Conservation (phyloP, 2,113 vertebrate genomes). For the Colossoma macropomum region DNA sequence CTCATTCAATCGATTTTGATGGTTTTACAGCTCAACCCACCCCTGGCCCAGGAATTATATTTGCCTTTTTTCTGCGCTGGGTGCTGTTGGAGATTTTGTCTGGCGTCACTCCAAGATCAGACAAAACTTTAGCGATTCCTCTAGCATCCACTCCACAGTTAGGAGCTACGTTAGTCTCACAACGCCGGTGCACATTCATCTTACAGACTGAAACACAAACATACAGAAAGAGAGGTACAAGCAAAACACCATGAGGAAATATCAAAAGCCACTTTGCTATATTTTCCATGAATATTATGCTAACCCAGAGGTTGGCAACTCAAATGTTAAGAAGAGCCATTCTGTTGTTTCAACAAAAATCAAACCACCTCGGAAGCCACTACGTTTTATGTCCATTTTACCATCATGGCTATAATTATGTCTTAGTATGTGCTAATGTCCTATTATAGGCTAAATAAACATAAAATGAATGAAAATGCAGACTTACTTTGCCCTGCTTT, state of each 20-base stretch:
- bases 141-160: conserved; percentile 97
- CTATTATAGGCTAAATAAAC: no score
- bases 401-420: no score
- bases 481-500: no score
- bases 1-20: background rate
- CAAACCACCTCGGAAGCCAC: no score
- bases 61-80: conserved; percentile 95
- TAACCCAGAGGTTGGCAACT: no score
- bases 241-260: background rate
- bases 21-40: background rate
- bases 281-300: background rate
- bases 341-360: no score
- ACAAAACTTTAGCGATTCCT: conserved; percentile 95
- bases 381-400: no score
- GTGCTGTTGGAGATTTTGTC: conserved; percentile 97
- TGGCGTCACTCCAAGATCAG: conserved; percentile 96
- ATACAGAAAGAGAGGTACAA: background rate
- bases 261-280: background rate
- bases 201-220: conserved; percentile 86
- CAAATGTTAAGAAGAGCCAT: no score
- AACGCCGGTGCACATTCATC: conserved; percentile 98
- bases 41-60: background rate
- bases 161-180: conserved; percentile 95
- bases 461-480: no score
- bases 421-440: no score